A percentile compares a stretch with the other conserved stretches of the same genome.
Evolutionary conservation across 2,113 vertebrate species (phyloP).

Genomic region (Ophiodon elongatus): DNA sequence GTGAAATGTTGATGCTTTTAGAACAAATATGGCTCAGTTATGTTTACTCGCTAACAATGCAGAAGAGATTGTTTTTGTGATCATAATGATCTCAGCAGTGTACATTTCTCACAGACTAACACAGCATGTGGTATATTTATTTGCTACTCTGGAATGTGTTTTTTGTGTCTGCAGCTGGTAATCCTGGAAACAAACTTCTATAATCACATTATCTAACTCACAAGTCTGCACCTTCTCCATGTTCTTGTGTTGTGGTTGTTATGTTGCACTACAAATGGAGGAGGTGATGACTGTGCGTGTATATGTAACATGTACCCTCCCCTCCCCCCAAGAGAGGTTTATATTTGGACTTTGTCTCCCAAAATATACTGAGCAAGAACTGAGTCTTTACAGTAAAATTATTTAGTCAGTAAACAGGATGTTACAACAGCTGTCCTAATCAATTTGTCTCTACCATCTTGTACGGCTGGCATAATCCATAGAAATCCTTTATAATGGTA

Average conservation of each 20-base stretch:
- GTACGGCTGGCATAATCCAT: conserved; percentile 25
- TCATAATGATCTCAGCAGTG: not conserved
- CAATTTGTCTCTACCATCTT: conserved; percentile 50
- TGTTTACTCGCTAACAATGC: not conserved
- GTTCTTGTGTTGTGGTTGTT: conserved; percentile 41
- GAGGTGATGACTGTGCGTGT: conserved; percentile 42
- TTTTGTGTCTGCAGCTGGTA: conserved; percentile 24
- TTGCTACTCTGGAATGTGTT: not conserved
- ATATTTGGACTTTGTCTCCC: conserved; percentile 57
- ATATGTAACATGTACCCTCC: conserved; percentile 32
- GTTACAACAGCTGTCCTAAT: conserved; percentile 67
- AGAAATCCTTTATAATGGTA: conserved; percentile 18
- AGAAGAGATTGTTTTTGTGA: not conserved
- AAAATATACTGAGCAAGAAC: conserved; percentile 59
- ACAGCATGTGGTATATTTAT: conserved; percentile 9
- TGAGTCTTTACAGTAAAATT: conserved; percentile 31
- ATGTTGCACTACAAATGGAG: conserved; percentile 27
- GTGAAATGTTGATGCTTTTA: not conserved
- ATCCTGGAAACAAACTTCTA: conserved; percentile 12
- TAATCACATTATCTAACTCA: not conserved
- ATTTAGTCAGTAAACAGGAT: conserved; percentile 45
- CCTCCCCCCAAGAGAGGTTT: conserved; percentile 47
- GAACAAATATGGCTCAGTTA: not conserved
- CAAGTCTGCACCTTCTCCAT: conserved; percentile 14
- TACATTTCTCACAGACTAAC: conserved; percentile 23